Conservation (phyloP, 2,113 vertebrate species). For the Bubalus kerabau region DNA sequence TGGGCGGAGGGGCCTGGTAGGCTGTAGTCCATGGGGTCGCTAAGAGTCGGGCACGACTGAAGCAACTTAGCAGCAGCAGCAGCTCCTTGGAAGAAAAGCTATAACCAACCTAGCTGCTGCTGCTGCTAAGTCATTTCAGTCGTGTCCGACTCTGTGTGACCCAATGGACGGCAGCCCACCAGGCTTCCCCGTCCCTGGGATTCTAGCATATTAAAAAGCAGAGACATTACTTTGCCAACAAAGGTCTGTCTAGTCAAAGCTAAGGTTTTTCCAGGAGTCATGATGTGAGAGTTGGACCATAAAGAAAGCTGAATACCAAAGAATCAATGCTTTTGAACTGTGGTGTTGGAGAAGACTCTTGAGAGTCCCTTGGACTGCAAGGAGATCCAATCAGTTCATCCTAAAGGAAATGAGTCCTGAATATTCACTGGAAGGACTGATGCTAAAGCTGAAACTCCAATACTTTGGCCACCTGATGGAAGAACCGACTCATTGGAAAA, state of each 20-base stretch:
- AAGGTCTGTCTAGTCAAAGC: neutral
- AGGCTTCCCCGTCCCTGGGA: too few relatives aligned
- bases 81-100: neutral
- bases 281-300: neutral
- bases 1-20: too few relatives aligned
- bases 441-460: neutral
- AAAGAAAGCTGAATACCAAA: neutral
- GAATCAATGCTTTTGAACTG: neutral
- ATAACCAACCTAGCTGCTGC: neutral
- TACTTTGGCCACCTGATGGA: neutral
- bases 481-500: neutral
- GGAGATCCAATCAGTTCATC: neutral
- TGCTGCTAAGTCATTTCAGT: too few relatives aligned
- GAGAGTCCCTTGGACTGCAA: neutral
- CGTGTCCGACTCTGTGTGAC: too few relatives aligned
- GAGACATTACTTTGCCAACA: neutral
- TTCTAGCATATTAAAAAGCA: neutral
- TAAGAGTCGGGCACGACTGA: too few relatives aligned
- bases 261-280: neutral
- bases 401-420: neutral
- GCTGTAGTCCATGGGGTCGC: too few relatives aligned
- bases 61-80: neutral
- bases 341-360: neutral
- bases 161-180: too few relatives aligned
- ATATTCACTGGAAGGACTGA: neutral